Base-by-base conservation (phyloP, 2,888 invertebrate genomes). In the Tinea semifulvella region DNA sequence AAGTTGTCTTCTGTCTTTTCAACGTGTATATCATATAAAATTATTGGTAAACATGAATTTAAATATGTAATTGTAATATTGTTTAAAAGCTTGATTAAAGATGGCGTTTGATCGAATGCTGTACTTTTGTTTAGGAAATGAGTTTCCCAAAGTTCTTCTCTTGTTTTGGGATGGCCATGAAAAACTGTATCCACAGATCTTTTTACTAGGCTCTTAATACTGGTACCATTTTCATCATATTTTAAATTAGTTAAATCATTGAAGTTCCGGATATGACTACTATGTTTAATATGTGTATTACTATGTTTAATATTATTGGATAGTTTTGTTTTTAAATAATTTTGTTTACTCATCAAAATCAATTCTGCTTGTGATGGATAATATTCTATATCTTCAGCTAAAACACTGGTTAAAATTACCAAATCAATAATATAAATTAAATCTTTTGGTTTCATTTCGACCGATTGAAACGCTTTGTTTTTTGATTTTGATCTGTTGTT, bases 11-110 rank as follows among this genome's bases (percentile, higher is more conserved):
- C 85, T 26, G 75, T 74, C 2, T 73, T 65, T 58, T 85, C 84
- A 1, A 86, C 82, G 56, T 70, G 72, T 46, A 56, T 71, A 48
- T 90, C 90, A 52, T 90, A 90, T n/a, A 90, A 76, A 48, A 89
- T 79, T 2, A 87, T 77, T 1, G 88, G 85, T 1, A 84, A 84
- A 54, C 90, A 90, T 46, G 85, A 84, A n/a, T 63, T 68, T 18
- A 90, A 61, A 63, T 90, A 85, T 6, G 82, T 77, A 1, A 68
- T 40, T 1, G 86, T 84, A 26, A 90, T 75, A 55, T 84, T 84
- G 48, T 83, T 81, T 3, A 90, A 57, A 10, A 90, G 69, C 39
- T 68, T 68, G 1, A 87, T 83, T 7, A 90, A 65, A 0, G 88
- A 87, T n/a, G 74, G 62, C 0, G 72, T 76, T 64, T 87, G 85